A percentile compares a stretch with the other conserved stretches of the same genome.
Conservation (phyloP, 2,797 vertebrate genomes). For the Leptodactylus fallax region DNA sequence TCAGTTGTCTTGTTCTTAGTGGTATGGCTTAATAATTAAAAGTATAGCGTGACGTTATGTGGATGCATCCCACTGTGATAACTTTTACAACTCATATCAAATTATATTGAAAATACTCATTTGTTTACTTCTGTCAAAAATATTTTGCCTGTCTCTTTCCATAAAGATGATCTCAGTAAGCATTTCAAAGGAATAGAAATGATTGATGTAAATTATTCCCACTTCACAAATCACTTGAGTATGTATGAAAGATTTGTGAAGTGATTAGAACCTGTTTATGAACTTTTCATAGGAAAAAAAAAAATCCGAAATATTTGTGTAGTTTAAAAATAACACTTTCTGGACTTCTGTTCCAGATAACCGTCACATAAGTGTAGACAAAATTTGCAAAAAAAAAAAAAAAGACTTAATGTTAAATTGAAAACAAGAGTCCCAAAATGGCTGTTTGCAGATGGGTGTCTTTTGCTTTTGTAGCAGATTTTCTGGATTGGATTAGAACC, state of each 20-base stretch:
- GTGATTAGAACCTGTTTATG: slow-evolving; percentile 41
- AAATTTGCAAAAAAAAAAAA: neutral
- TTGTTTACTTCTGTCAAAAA: neutral
- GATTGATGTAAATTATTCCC: slow-evolving; percentile 23
- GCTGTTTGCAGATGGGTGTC: no score
- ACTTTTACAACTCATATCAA: neutral
- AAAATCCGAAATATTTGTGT: neutral
- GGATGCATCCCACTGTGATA: neutral
- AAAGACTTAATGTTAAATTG: neutral
- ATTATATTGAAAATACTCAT: neutral
- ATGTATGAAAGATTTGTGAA: slow-evolving; percentile 26
- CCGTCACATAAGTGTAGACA: neutral
- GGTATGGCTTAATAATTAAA: neutral
- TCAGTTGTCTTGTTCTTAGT: neutral
- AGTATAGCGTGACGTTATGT: neutral
- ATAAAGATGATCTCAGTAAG: neutral
- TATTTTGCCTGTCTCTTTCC: neutral
- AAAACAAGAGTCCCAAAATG: no score
- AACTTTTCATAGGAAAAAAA: neutral
- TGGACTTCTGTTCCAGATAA: neutral
- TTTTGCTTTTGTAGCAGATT: no score
- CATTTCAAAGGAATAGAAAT: neutral
- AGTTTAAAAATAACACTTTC: neutral
- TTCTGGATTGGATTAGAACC: no score
- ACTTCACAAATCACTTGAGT: slow-evolving; percentile 49